Percentiles rank a stretch among this genome's conserved stretches.
phyloP scores from a whole-genome alignment of 2,888 invertebrate species.

The Drosophila anomalata region DNA sequence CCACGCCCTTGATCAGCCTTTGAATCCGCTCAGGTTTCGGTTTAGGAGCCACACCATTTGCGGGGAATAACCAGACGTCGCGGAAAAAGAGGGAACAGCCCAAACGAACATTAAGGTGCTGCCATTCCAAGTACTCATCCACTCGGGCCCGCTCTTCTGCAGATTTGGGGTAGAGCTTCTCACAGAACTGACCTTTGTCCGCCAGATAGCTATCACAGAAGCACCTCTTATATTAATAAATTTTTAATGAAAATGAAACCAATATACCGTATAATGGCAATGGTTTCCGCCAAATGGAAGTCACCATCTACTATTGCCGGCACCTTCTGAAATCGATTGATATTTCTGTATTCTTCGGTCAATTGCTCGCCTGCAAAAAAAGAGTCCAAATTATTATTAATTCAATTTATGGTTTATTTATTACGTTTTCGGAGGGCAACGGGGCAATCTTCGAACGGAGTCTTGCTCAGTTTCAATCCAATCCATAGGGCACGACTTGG shows the following conservation, averaged over 20 bases:
- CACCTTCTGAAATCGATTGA: slow-evolving; percentile 87
- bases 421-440: slow-evolving; percentile 88
- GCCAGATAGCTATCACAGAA: slow-evolving; percentile 68
- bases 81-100: slow-evolving; percentile 86
- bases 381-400: neutral
- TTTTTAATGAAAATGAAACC: neutral
- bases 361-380: slow-evolving; percentile 85
- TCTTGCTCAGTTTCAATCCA: slow-evolving; percentile 87
- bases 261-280: slow-evolving; percentile 86
- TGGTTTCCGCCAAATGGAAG: slow-evolving; percentile 87
- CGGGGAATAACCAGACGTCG: slow-evolving; percentile 84
- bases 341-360: slow-evolving; percentile 85
- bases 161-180: slow-evolving; percentile 88
- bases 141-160: slow-evolving; percentile 86
- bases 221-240: neutral
- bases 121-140: slow-evolving; percentile 90
- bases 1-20: slow-evolving; percentile 84
- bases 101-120: slow-evolving; percentile 86
- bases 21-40: slow-evolving; percentile 83
- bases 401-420: slow-evolving; percentile 1
- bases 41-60: slow-evolving; percentile 83
- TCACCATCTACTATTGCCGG: slow-evolving; percentile 89
- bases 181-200: slow-evolving; percentile 77
- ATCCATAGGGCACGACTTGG: slow-evolving; percentile 90
- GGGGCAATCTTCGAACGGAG: slow-evolving; percentile 86